Base-by-base conservation (phyloP, 2,888 invertebrate genomes). In the Apotomis capreana region DNA sequence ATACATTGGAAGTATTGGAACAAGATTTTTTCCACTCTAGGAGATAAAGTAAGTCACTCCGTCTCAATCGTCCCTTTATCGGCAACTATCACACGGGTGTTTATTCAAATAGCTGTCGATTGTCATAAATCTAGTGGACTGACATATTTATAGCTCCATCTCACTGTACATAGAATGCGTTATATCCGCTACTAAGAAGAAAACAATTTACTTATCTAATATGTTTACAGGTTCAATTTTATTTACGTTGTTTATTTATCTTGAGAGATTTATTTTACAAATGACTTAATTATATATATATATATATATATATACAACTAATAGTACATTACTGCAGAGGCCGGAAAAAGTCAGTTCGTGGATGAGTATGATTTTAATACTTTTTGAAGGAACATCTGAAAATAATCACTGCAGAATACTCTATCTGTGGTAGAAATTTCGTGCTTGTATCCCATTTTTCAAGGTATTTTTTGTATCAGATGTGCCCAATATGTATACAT, bases 81-180 rank as follows among this genome's bases (percentile, higher is more conserved):
- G 54, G 63, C 67, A 61, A 75, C 76, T 85, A 87, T 85, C 87
- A 81, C 81, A 86, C 86, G 86, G 76, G 79, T 84, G 84, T 90
- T 89, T 87, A 89, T 89, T 88, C 84, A 87, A 88, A 89, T 88
- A 82, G 84, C 80, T 84, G 85, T 85, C 79, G 86, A 85, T 84
- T 82, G 86, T 89, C 84, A 89, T 91, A 90, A 89, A 90, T 91
- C 89, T 86, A 81, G 79, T 78, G 78, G 77, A 75, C 76, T 76
- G 87, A 89, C 87, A 83, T 84, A 89, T 90, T 90, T 90, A 90
- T 89, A 85, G 86, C 68, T 78, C 74, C 79, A 78, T 81, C 71
- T 73, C 68, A 51, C 63, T 76, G 62, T 74, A 75, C 76, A 78
- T 75, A 80, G 76, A 80, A 83, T 81, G 80, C 76, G 75, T 75